These are phyloP conservation scores for Natrix natrix DNA, from an alignment of 2,797 vertebrate species.

Conservation along the genomic window DNA sequence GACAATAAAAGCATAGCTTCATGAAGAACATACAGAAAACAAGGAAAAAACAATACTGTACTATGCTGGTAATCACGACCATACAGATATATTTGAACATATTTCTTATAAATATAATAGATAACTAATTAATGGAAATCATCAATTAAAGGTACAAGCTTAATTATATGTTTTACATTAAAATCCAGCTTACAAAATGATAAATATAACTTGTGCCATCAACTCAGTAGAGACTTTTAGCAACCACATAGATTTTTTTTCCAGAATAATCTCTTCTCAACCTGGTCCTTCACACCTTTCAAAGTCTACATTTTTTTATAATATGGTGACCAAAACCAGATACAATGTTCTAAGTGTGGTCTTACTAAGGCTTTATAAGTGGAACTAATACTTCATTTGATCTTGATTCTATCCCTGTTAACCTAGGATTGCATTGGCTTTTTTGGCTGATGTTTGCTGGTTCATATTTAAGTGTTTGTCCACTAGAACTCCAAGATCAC, in stretches of 20 bases:
- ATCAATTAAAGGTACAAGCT: not conserved
- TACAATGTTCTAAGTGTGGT: no score
- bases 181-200: not conserved
- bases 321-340: no score
- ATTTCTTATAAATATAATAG: not conserved
- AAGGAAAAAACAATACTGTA: not conserved
- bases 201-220: not conserved
- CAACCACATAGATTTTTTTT: not conserved
- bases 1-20: not conserved
- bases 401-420: not conserved
- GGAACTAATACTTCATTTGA: not conserved
- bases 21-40: not conserved
- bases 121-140: not conserved
- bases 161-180: not conserved
- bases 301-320: not conserved
- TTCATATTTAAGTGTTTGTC: not conserved
- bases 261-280: not conserved
- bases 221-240: not conserved
- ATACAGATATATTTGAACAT: not conserved
- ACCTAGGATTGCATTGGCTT: not conserved
- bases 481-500: not conserved
- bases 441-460: not conserved
- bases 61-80: not conserved
- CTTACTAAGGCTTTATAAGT: no score
- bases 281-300: not conserved